Base-by-base conservation (phyloP, 1,140 invertebrate species). In the Aphelinus certus region DNA sequence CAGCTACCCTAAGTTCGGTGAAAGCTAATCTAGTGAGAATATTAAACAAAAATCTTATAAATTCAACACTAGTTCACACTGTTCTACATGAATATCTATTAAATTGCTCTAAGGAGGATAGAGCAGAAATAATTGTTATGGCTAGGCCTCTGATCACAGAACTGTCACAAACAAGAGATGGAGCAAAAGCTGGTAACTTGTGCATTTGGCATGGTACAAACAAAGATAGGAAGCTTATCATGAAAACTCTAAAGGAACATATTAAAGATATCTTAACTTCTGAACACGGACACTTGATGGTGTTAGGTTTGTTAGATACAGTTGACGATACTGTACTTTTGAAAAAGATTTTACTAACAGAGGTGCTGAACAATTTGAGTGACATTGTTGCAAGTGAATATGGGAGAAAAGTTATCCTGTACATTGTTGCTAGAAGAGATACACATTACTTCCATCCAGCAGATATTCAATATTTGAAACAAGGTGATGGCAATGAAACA, bases 251-350 rank as follows among this genome's bases (percentile, higher is more conserved):
- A 3, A 97, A 98, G 86, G 93, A 94, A 62, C 92, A 97, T 86
- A 89, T 96, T 2, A 87, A 92, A 7, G 92, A 95, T 76, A 90
- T 97, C 7, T 92, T 93, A 43, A 92, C 90, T 53, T 96, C 97
- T 77, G 95, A 98, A 85, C 92, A 96, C 81, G 96, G 96, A 0
- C 93, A 97, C 83, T 86, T 95, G 42, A 91, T 96, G 6, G 84
- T 98, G 49, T 88, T 98, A 70, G 92, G 95, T 1, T 89, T 98
- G 62, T 92, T 98, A 77, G 96, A 98, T 83, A 90, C 91, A n/a
- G 92, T 97, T 1, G 97, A 99, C 86, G 97, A 99, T 81, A 98
- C 97, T 2, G 93, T 96, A 63, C 87, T 98, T 1, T 89, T 98
- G 43, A 94, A 94, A 78, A 98, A 98, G 87, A 91, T 92, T 9